These are phyloP conservation scores for Willowsia nigromaculata DNA, from an alignment of 2,888 invertebrate genomes.

Conservation along the genomic window DNA sequence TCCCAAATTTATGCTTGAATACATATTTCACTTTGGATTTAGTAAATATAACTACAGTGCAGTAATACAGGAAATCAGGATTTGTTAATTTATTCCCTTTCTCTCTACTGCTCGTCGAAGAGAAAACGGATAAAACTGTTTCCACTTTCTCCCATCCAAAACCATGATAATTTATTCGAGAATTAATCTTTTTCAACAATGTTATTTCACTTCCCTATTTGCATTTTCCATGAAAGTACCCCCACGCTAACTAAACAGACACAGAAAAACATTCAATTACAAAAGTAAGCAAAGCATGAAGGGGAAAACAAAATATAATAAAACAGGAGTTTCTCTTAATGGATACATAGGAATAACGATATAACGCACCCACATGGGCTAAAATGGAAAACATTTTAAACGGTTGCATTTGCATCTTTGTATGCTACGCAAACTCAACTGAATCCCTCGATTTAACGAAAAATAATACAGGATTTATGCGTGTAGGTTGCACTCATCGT, in stretches of 20 bases:
- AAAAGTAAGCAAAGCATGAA: not conserved
- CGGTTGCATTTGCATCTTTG: no score
- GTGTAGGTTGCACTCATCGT: no score
- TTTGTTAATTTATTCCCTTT: constrained; percentile 12
- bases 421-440: no score
- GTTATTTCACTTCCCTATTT: constrained; percentile 40
- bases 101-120: not conserved
- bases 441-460: no score
- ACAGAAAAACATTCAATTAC: not conserved
- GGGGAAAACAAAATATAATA: not conserved
- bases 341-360: no score
- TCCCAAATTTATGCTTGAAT: no score
- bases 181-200: constrained; percentile 51
- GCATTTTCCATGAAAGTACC: constrained; percentile 26
- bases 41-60: no score
- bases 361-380: no score
- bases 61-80: not conserved
- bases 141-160: not conserved
- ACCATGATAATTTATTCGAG: constrained; percentile 46
- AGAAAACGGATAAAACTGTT: not conserved
- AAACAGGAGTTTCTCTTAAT: not conserved
- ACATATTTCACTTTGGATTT: no score
- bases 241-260: not conserved
- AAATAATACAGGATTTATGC: no score
- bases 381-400: no score